phyloP scores from a whole-genome alignment of 2,888 invertebrate genomes.

The Aphrophora alni region DNA sequence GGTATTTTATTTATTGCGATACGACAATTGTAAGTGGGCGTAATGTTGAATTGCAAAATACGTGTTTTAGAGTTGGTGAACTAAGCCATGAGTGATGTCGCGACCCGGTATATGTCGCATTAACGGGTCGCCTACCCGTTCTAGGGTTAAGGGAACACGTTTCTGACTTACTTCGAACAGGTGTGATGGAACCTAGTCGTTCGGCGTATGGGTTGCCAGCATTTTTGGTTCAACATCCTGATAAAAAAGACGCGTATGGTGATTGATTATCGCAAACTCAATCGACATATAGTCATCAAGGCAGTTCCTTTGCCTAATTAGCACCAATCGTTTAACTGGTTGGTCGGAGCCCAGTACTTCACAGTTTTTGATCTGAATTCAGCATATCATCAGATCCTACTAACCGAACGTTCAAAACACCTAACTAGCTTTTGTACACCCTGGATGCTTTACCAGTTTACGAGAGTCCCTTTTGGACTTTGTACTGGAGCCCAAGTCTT shows the following conservation, averaged over 20 bases:
- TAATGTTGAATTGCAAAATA: too few species aligned
- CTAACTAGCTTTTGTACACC: conserved; percentile 4
- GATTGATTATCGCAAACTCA: not conserved
- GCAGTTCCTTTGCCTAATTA: not conserved
- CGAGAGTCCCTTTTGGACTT: conserved; percentile 19
- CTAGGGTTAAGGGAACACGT: too few species aligned
- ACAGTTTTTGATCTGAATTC: not conserved
- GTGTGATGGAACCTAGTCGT: too few species aligned
- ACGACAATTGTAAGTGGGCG: too few species aligned
- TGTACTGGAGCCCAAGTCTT: conserved; percentile 34
- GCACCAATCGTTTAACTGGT: not conserved
- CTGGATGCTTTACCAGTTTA: conserved; percentile 17
- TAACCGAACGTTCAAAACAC: not conserved
- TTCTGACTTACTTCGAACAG: too few species aligned
- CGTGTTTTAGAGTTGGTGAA: too few species aligned
- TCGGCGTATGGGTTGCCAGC: conserved; percentile 36
- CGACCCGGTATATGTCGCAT: too few species aligned
- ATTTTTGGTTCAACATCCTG: conserved; percentile 41
- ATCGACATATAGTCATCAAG: not conserved
- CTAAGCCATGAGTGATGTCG: too few species aligned
- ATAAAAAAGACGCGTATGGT: conserved; percentile 35
- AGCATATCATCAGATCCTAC: not conserved
- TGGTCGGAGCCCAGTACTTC: not conserved
- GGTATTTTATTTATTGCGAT: too few species aligned
- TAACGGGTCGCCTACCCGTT: too few species aligned